Percentiles rank a stretch among this genome's conserved stretches.
Evolutionary conservation across 2,888 invertebrate species (phyloP).

Genomic region (Ypsolopha scabrella): DNA sequence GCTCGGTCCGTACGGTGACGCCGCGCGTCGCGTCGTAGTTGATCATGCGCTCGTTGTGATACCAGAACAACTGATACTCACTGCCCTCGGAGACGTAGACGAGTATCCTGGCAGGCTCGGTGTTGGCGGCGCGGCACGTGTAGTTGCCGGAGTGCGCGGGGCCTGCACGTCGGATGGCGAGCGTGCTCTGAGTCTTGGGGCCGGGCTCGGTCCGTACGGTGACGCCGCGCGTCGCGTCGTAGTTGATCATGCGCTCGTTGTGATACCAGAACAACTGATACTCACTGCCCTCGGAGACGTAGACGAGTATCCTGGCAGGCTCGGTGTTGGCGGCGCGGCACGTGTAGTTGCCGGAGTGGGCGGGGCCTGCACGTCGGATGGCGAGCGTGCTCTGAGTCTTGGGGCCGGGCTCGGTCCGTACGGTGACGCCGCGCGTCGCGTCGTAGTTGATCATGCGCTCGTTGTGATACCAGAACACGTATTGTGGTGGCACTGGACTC

Average conservation of each 20-base stretch:
- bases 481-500: slow-evolving; percentile 93
- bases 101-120: slow-evolving; percentile 89
- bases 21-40: slow-evolving; percentile 90
- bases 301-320: slow-evolving; percentile 89
- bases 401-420: slow-evolving; percentile 86
- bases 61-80: slow-evolving; percentile 85
- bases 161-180: slow-evolving; percentile 85
- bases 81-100: slow-evolving; percentile 93
- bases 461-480: slow-evolving; percentile 97
- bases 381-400: slow-evolving; percentile 88
- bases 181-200: slow-evolving; percentile 85
- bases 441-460: slow-evolving; percentile 95
- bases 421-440: slow-evolving; percentile 83
- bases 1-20: slow-evolving; percentile 85
- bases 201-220: slow-evolving; percentile 87
- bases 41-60: slow-evolving; percentile 94
- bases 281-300: slow-evolving; percentile 87
- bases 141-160: slow-evolving; percentile 92
- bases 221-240: slow-evolving; percentile 86
- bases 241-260: slow-evolving; percentile 94
- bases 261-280: slow-evolving; percentile 94
- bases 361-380: slow-evolving; percentile 84
- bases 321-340: slow-evolving; percentile 92
- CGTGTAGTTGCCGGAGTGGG: slow-evolving; percentile 92
- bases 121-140: slow-evolving; percentile 90